Evolutionary conservation across 1,140 invertebrate genomes (phyloP), one percentile per base, ranked within the genome.

Genomic region (Phocides pigmalion): DNA sequence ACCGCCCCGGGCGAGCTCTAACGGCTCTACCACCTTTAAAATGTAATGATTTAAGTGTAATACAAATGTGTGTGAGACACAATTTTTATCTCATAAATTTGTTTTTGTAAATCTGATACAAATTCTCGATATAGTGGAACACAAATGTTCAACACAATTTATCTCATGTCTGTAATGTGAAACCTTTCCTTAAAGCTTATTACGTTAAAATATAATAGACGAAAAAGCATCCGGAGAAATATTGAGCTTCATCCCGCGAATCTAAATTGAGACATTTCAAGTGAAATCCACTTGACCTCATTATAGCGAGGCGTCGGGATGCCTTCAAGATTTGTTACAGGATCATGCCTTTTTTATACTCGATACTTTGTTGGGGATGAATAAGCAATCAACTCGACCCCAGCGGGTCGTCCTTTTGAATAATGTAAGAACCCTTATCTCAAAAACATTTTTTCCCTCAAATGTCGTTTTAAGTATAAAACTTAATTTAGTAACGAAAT

Each of bases 331-430:
- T 56, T 56, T 44, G 20, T 49, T 49, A 32, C 47, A 32, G 53
- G 22, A 58, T 58, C 53, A 58, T 58, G n/a, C 54, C 54, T 41
- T 42, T 46, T 58, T 58, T 22, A 58, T 46, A 17, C 46, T 22
- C 9, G 25, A 46, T 58, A 58, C 28, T 58, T 58, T 46, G 54
- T 44, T 35, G 25, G 12, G 53, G 9, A 16, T 44, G 53, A 58
- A 28, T 58, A 47, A 44, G 54, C 54, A 58, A 58, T 56, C 53
- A 56, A 42, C 35, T 56, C 3, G 37, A 41, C 12, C 35, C 19
- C 12, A n/a, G 8, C 9, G 9, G 20, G 2, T 15, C 37, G 51
- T 12, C 14, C 37, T 53, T 19, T 12, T 25, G 35, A 56, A 56
- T 56, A 41, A 56, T 56, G 51, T 56, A 56, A 15, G 19, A 17